Evolutionary conservation across 2,888 invertebrate species (phyloP), one percentile per base, ranked within the genome.

Genomic region (Rutpela maculata): DNA sequence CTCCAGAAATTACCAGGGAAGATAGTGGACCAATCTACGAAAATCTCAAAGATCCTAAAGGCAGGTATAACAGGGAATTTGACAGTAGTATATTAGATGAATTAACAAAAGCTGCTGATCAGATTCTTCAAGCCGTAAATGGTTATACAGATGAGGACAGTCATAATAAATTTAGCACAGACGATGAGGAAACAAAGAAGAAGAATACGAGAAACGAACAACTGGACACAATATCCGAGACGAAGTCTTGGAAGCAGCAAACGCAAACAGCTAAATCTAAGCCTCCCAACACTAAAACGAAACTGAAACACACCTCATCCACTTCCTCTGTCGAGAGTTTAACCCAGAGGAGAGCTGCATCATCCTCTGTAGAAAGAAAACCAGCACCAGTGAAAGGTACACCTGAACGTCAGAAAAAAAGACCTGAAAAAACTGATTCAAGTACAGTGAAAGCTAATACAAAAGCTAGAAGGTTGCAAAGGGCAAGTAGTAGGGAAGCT

Each of bases 91-190:
- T 92, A 79, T 86, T 93, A 75, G 92, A 91, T 82, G 92, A 93
- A 86, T 89, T 93, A 84, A 92, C 92, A 15, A 90, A 91, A 84
- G 92, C 91, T 68, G 93, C 93, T 75, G 92, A 93, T 89, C 91
- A 92, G 88, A 92, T 92, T 80, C 86, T 93, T 81, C 85, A 92
- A 89, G 92, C 92, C 26, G 91, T 92, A 19, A 91, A 91, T 75
- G 91, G 90, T 50, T 91, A 90, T 82, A 91, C 91, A 15, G 91
- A 92, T 81, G 92, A 92, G 76, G 90, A 90, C 43, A 86, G 86
- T 35, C 81, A 84, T 67, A 84, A 83, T 60, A 86, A 85, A 75
- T 83, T 84, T 67, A 87, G 85, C 74, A 88, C 87, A n/a, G 89
- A 87, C 63, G 89, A 87, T 84, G 89, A 78, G 85, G 87, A 83